A percentile compares a stretch with the other conserved stretches of the same genome.
These are phyloP conservation scores for Ptilodon capucinus DNA, from an alignment of 2,888 invertebrate species.

Conservation along the genomic window DNA sequence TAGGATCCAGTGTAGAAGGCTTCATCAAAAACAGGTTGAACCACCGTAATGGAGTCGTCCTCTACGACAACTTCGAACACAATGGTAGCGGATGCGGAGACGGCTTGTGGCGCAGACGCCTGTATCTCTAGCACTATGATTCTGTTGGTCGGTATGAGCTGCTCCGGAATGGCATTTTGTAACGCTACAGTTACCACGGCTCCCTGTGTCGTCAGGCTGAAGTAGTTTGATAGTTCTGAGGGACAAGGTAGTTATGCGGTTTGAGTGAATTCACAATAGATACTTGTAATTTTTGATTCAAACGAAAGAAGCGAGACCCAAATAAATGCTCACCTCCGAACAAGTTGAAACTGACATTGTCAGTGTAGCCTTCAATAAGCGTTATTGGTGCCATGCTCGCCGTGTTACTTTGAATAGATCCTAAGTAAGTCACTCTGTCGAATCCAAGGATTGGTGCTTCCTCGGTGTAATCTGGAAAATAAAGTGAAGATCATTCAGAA, in stretches of 20 bases:
- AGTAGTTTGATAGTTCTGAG: constrained; percentile 28
- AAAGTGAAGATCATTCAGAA: not conserved
- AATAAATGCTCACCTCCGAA: constrained; percentile 16
- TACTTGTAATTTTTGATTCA: constrained; percentile 2
- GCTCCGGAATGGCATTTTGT: constrained; percentile 22
- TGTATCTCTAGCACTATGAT: constrained; percentile 28
- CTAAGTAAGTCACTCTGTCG: constrained; percentile 16
- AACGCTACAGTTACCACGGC: constrained; percentile 17
- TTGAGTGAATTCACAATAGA: not conserved
- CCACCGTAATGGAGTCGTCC: not conserved
- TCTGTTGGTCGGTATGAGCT: constrained; percentile 20
- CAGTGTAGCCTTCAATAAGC: constrained; percentile 31
- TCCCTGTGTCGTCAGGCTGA: constrained; percentile 9
- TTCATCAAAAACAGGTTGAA: constrained; percentile 25
- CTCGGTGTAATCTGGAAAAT: constrained; percentile 3
- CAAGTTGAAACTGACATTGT: constrained; percentile 25
- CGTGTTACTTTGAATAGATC: constrained; percentile 12
- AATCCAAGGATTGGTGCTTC: constrained; percentile 12
- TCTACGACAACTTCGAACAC: constrained; percentile 24
- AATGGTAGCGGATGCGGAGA: constrained; percentile 26
- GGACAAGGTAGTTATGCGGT: constrained; percentile 21
- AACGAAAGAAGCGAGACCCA: not conserved
- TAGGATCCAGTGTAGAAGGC: constrained; percentile 31
- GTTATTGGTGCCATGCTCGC: constrained; percentile 26
- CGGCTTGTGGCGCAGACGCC: constrained; percentile 23